Conservation (phyloP, 2,888 invertebrate genomes). For the Sphaerophoria rueppellii region DNA sequence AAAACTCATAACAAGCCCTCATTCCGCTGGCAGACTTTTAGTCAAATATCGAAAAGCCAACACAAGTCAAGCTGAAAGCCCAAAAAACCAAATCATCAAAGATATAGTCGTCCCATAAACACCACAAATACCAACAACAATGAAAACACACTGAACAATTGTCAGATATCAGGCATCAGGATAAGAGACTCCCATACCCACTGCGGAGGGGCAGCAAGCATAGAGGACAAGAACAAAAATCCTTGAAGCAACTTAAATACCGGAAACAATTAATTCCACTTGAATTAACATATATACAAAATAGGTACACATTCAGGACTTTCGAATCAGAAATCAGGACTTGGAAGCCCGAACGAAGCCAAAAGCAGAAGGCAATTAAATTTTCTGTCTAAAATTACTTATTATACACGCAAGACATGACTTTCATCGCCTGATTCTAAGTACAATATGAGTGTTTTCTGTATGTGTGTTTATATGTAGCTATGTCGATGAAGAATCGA, state of each 20-base stretch:
- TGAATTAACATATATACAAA: constrained; percentile 80
- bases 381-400: constrained; percentile 76
- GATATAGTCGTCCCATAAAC: constrained; percentile 3
- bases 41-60: constrained; percentile 68
- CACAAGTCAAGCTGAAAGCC: constrained; percentile 66
- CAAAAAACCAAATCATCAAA: constrained; percentile 64
- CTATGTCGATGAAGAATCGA: background rate
- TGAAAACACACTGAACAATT: constrained; percentile 70
- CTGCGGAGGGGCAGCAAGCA: background rate
- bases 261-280: constrained; percentile 82
- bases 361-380: constrained; percentile 75
- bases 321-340: constrained; percentile 50
- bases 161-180: constrained; percentile 50
- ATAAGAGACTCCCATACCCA: constrained; percentile 11
- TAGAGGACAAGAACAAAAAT: constrained; percentile 68
- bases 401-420: constrained; percentile 77
- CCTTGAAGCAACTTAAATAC: constrained; percentile 80
- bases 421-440: constrained; percentile 65
- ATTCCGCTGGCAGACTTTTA: constrained; percentile 30
- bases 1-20: constrained; percentile 41
- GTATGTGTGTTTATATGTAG: constrained; percentile 5
- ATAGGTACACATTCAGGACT: background rate
- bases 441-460: background rate
- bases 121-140: constrained; percentile 68
- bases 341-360: constrained; percentile 15